Base-by-base conservation (phyloP, 2,797 vertebrate species). In the Hydrolagus colliei region DNA sequence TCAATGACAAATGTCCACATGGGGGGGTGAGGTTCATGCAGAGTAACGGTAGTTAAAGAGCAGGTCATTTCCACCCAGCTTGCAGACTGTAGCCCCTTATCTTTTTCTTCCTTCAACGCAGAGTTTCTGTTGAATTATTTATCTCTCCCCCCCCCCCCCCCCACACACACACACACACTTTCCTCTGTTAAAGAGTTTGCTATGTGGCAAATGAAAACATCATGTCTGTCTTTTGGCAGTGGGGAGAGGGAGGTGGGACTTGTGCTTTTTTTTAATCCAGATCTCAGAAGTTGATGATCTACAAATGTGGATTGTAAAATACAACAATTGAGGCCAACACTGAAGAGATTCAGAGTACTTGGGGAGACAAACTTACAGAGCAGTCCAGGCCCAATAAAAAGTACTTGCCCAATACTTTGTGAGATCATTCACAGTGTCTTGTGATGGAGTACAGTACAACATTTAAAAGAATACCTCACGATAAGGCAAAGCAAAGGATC, bases 281-380 rank as follows among this genome's bases (percentile, higher is more conserved):
- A 77, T 77, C 79, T 16, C 11, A 84, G 68, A 84, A 68, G 79
- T 84, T 84, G 14, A 84, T 84, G 41, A 68, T 84, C 11, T 68
- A 65, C 32, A 10, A 52, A 52, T 52, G 20, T 41, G 61, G 61
- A 10, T 7, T 75, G 41, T 41, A 22, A 41, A 32, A n/a, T 80
- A 27, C 12, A 18, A 67, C 7, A 41, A 35, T 68, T 71, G 6
- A 68, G 12, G 32, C 65, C 41, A 82, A 9, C 32, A 67, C 35
- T 27, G 13, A 9, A 61, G 52, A n/a, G 75, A 9, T 41, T 52
- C 77, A 32, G 78, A 32, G 0, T 52, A 52, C 41, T 52, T 6
- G 41, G 41, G 41, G 41, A 52, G 6, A 52, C 41, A 52, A 52
- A 52, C 41, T 52, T 52, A 6, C 41, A 52, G 41, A 3, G 41